Percentiles rank a stretch among this genome's conserved stretches.
These are phyloP conservation scores for Montipora sp. DNA, from an alignment of 64 coral and sea anemone species.

Conservation along the genomic window DNA sequence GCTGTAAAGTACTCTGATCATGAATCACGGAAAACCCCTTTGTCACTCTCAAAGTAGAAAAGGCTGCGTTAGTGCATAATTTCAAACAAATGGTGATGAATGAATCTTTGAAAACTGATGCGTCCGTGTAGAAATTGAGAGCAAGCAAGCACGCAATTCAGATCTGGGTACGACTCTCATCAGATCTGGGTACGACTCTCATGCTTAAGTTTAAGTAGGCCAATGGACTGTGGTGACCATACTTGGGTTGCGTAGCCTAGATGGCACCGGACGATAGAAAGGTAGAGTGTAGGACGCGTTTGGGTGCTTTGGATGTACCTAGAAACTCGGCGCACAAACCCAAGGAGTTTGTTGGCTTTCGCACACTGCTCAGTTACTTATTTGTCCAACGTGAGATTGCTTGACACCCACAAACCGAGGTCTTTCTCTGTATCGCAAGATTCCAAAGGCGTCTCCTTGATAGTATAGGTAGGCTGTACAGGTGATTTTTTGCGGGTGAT, in stretches of 20 bases:
- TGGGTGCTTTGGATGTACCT: constrained; percentile 32
- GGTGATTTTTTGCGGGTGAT: too few species aligned
- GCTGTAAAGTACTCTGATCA: too few species aligned
- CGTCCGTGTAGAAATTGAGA: too few species aligned
- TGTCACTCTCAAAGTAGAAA: too few species aligned
- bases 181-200: too few species aligned
- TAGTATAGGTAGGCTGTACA: too few species aligned
- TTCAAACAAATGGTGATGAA: too few species aligned
- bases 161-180: too few species aligned
- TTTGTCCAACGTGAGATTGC: constrained; percentile 61
- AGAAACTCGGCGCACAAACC: constrained; percentile 37
- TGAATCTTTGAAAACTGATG: too few species aligned
- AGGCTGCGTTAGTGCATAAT: too few species aligned
- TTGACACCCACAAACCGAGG: constrained; percentile 68
- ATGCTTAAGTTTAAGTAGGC: neutral
- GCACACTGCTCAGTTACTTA: constrained; percentile 22
- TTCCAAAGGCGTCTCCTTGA: constrained; percentile 41
- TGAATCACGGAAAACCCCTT: too few species aligned
- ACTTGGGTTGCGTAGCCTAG: constrained; percentile 30
- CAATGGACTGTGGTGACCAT: constrained; percentile 14
- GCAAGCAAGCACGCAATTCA: too few species aligned
- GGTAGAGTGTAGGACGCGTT: constrained; percentile 18
- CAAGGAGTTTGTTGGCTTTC: constrained; percentile 62
- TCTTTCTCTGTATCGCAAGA: constrained; percentile 76
- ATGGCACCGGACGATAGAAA: constrained; percentile 35